Base-by-base conservation (phyloP, 2,888 invertebrate genomes). In the Ischnus inquisitorius region DNA sequence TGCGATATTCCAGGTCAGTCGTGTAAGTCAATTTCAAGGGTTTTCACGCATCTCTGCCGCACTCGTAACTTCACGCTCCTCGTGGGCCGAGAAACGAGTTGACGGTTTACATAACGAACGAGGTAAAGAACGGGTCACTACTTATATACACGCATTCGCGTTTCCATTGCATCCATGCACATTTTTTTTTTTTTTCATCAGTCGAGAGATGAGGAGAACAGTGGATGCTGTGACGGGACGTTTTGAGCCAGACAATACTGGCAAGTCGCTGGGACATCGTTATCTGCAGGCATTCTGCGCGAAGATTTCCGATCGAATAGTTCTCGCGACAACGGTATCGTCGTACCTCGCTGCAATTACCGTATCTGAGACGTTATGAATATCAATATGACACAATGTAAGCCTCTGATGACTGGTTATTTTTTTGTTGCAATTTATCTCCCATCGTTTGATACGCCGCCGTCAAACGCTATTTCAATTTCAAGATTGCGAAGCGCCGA, bases 171-270 rank as follows among this genome's bases (percentile, higher is more conserved):
- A 19, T 22, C 6, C 10, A 10, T 22, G 10, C 10, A 8, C 16
- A 14, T 16, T 16, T 48, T 19, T 16, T 51, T 51, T 51, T 51
- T 22, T 54, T 54, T 43, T 46, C 51, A 51, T 51, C 16, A 8
- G 2, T 8, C 16, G 16, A 51, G 19, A 51, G 19, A 19, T 10
- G 51, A 51, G 2, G 51, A 51, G 19, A 51, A 51, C 51, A 51
- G 51, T 51, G 51, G 51, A 51, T 51, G 51, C 51, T 51, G 51
- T 19, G 51, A 51, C 51, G 51, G 16, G 51, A 19, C 19, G 51
- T 16, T 4, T 34, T 6, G 16, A 51, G 51, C 10, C 51, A 51
- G 16, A 6, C 19, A 19, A 19, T 16, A 2, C 1, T 2, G 51
- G 8, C 51, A 8, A 16, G 8, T 8, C 51, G 19, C 8, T 19